Evolutionary conservation across 2,888 invertebrate species (phyloP), one percentile per base, ranked within the genome.

Genomic region (Phaonia tiefii): DNA sequence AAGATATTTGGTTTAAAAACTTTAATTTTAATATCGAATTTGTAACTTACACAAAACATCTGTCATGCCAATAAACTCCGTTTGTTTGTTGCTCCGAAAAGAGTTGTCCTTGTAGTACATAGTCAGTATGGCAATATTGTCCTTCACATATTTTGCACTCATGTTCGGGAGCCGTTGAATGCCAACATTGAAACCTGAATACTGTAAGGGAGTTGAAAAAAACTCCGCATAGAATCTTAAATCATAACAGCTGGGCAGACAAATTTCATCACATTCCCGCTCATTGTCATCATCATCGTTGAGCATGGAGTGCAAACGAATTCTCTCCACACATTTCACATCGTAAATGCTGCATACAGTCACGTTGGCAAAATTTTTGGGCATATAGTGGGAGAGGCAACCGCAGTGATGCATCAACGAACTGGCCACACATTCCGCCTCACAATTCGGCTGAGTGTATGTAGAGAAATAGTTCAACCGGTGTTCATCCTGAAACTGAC

Each of bases 51-150:
- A 95, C 72, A 96, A 89, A 89, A 95, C 94, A 90, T 96, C 95
- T 0, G 95, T 95, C 71, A 95, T 93, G 63, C 95, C 95, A 87
- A 95, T 95, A 67, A 95, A 92, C 89, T 95, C 95, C 65, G 94
- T 94, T 89, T 95, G 95, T 1, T 94, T 92, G 83, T 92, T 93
- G 84, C 94, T 93, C 51, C 93, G 92, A 86, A 95, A 95, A 58
- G 93, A 93, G 60, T 93, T 93, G 42, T 93, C 93, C 83, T 93
- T 92, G 86, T 95, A 95, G 88, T 92, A 96, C 84, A 95, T 93
- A 86, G 95, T 94, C 25, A 94, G 90, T 0, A 95, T 91, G 7
- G 95, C 93, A 91, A 95, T 93, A 87, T 95, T 95, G 85, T 93
- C 44, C 49, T 79, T 74, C 0, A 80, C 79, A 74, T 83, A 85